These are phyloP conservation scores for Exaiptasia diaphana DNA, from an alignment of 64 coral and sea anemone species.

Conservation along the genomic window DNA sequence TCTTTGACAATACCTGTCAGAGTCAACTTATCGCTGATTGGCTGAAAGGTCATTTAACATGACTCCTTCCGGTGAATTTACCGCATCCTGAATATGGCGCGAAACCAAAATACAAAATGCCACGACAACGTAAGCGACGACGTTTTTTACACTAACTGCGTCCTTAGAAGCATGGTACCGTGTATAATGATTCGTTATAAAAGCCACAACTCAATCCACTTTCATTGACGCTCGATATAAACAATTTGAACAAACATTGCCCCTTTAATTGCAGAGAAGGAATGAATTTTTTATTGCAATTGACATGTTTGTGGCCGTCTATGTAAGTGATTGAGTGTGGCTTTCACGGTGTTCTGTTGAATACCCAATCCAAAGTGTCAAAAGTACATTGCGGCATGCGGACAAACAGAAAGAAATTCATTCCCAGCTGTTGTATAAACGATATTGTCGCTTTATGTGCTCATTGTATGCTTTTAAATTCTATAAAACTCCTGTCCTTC, in stretches of 20 bases:
- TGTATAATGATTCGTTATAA: neutral
- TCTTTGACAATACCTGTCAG: constrained; percentile 85
- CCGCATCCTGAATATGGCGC: constrained; percentile 90
- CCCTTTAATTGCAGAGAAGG: constrained; percentile 6
- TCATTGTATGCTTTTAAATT: too few relatives aligned
- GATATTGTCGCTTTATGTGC: too few relatives aligned
- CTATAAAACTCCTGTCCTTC: neutral
- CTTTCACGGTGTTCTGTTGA: neutral
- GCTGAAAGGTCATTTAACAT: constrained; percentile 61
- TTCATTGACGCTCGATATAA: constrained; percentile 21
- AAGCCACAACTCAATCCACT: constrained; percentile 6
- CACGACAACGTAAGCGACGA: constrained; percentile 34
- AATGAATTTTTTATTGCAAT: constrained; percentile 20
- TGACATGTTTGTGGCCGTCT: neutral
- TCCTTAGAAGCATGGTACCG: too few relatives aligned
- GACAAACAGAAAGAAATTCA: too few relatives aligned
- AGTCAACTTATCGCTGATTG: constrained; percentile 64
- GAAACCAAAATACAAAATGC: constrained; percentile 84
- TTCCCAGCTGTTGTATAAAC: too few relatives aligned
- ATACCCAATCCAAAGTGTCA: too few relatives aligned
- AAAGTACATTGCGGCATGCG: too few relatives aligned
- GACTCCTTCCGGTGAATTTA: constrained; percentile 56
- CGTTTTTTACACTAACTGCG: too few relatives aligned
- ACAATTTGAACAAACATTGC: constrained; percentile 18
- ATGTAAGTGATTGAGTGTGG: neutral